phyloP scores from a whole-genome alignment of 2,797 vertebrate species.

The Apodemus agrarius region DNA sequence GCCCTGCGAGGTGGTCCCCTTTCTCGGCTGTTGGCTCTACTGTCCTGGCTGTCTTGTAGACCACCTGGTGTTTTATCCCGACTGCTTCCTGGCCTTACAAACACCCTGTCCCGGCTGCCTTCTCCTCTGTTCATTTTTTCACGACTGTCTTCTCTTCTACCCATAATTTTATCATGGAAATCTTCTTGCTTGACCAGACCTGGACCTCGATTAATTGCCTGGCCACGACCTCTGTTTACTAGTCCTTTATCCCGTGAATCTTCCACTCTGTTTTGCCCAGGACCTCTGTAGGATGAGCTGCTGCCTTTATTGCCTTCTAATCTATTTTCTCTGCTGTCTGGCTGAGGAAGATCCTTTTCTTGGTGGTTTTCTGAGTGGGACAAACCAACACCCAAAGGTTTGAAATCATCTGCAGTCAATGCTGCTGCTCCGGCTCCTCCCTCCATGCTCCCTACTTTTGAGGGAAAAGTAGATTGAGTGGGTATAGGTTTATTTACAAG shows the following conservation, averaged over 20 bases:
- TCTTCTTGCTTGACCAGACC: conserved; percentile 85
- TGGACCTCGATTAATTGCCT: conserved; percentile 82
- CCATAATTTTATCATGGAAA: conserved; percentile 79
- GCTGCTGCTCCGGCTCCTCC: conserved; percentile 75
- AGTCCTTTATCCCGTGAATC: conserved; percentile 85
- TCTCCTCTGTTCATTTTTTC: conserved; percentile 86
- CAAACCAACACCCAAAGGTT: conserved; percentile 86
- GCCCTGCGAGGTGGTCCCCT: conserved; percentile 76
- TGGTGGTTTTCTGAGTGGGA: conserved; percentile 86
- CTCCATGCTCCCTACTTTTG: conserved; percentile 79
- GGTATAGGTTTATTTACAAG: conserved; percentile 82
- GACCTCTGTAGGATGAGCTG: conserved; percentile 88
- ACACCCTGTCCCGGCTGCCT: conserved; percentile 81
- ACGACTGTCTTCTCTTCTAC: conserved; percentile 85
- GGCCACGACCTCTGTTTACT: conserved; percentile 86
- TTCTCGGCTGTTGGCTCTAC: conserved; percentile 84
- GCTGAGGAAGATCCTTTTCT: conserved; percentile 74
- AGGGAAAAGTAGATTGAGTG: conserved; percentile 82
- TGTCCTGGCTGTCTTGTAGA: conserved; percentile 84
- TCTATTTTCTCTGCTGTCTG: conserved; percentile 85
- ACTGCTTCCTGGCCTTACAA: conserved; percentile 77
- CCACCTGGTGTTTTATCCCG: conserved; percentile 85
- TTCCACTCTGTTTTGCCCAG: conserved; percentile 86
- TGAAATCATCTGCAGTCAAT: conserved; percentile 84
- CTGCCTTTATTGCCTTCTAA: conserved; percentile 90